Base-by-base conservation (phyloP, 1,140 invertebrate species). In the Achatina immaculata region DNA sequence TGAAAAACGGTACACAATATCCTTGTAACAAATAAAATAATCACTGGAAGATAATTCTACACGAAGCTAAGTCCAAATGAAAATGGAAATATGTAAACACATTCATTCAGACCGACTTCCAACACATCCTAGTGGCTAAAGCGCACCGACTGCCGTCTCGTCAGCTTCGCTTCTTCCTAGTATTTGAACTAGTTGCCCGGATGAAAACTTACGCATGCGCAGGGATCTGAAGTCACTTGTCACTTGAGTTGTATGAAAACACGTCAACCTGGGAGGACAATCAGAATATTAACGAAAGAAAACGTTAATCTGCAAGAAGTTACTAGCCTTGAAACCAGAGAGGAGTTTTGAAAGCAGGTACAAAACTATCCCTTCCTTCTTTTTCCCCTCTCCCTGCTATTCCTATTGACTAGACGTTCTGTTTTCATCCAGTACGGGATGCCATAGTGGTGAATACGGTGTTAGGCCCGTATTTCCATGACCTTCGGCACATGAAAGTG, bases 141-240 rank as follows among this genome's bases (percentile, higher is more conserved):
- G 43, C 40, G 16, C 28, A 62, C 55, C 31, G 24, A 34, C 21
- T 42, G n/a, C 21, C 68, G 31, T 38, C 7, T 43, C 58, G 45
- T 66, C 68, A 73, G 58, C 81, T 78, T 36, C 36, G 45, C 74
- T 74, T 82, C 40, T 58, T 68, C 62, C 69, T 45, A 58, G 77
- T 77, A 82, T 82, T 82, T 82, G 71, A 82, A 82, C 71, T 43
- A 69, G 36, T 48, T 75, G 78, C 81, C 81, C 81, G 81, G 55
- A 82, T 82, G 71, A 40, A 34, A 24, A 19, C 11, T 74, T 36
- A 21, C 6, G 72, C 31, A 58, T 82, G 81, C 81, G 77, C 72
- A 81, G 43, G n/a, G n/a, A n/a, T n/a, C n/a, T 75, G 71, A 0
- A 3, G 24, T 11, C 40, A 31, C 80, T 73, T 38, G 14, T 66